These are phyloP conservation scores for Hydrozoanthus tunicans DNA, from an alignment of 64 coral and sea anemone genomes.

Conservation along the genomic window DNA sequence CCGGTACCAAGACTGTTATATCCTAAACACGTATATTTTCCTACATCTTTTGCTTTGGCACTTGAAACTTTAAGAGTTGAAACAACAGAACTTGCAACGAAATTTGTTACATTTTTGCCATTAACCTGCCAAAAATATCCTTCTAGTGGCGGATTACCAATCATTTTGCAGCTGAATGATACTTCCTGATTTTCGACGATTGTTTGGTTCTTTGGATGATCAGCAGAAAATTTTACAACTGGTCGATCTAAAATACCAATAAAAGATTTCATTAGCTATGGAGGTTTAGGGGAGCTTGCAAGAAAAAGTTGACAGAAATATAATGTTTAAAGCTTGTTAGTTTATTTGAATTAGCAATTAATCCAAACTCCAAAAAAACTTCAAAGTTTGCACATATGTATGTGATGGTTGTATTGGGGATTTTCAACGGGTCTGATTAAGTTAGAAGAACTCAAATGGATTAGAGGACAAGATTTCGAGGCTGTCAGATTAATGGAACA, in stretches of 20 bases:
- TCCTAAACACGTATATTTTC: constrained; percentile 76
- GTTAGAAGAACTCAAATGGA: no score
- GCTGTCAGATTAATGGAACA: no score
- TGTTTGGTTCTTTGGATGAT: constrained; percentile 80
- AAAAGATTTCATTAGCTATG: not conserved
- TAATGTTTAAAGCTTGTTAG: not conserved
- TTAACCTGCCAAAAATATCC: constrained; percentile 74
- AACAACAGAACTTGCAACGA: not conserved
- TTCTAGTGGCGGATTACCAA: constrained; percentile 59
- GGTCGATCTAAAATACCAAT: constrained; percentile 70
- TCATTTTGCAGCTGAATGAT: constrained; percentile 69
- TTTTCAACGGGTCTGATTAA: no score
- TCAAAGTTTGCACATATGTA: no score
- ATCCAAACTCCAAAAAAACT: no score
- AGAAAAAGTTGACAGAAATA: not conserved
- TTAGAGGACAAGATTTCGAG: no score
- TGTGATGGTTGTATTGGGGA: no score
- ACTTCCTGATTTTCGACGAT: constrained; percentile 42
- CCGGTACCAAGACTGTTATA: constrained; percentile 64
- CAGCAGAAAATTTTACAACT: constrained; percentile 65
- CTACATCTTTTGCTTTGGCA: constrained; percentile 45
- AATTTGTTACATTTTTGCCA: constrained; percentile 52
- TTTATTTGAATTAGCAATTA: no score
- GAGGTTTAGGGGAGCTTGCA: not conserved
- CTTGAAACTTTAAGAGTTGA: not conserved